Base-by-base conservation (phyloP, 2,113 vertebrate genomes). In the Poeciliopsis occidentalis region DNA sequence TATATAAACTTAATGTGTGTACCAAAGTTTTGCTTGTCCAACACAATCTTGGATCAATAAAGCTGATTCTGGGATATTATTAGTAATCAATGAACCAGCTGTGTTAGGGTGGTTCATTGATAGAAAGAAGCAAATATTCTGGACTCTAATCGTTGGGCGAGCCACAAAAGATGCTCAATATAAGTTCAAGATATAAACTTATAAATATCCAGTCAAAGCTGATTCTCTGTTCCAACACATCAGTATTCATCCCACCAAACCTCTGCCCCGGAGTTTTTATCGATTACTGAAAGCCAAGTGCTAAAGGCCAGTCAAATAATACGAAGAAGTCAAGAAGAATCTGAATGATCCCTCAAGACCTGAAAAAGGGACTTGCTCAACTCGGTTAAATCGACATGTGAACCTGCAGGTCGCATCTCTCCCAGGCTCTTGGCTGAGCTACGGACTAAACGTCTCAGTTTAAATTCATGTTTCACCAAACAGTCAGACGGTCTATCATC, bases 221-320 rank as follows among this genome's bases (percentile, higher is more conserved):
- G 69, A 80, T 82, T 73, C 41, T 82, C 83, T 76, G 80, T 81
- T 89, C 82, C 75, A 32, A 79, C 19, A 62, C 81, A 92, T 93
- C 85, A 91, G 91, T 85, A 91, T 93, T 93, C 91, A 87, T 76
- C 81, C 71, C 85, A 80, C 88, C 88, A 79, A 80, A 80, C 87
- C 54, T 71, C 34, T 19, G 72, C 60, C 85, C 83, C 76, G 67
- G 64, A 82, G 86, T 84, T 57, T 57, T 57, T 85, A 90, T 90
- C 80, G 90, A 91, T 91, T 64, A 83, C 79, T 83, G 86, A 88
- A 89, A 86, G 89, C 86, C 87, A 88, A 82, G 85, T 87, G 81
- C 87, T 88, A 87, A 90, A 89, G 88, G 88, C 80, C 90, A 83
- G 86, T 90, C 81, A 84, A 89, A 91, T 80, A 89, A 84, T 87